These are phyloP conservation scores for Parelbella ahira DNA, from an alignment of 2,888 invertebrate species.

Conservation along the genomic window DNA sequence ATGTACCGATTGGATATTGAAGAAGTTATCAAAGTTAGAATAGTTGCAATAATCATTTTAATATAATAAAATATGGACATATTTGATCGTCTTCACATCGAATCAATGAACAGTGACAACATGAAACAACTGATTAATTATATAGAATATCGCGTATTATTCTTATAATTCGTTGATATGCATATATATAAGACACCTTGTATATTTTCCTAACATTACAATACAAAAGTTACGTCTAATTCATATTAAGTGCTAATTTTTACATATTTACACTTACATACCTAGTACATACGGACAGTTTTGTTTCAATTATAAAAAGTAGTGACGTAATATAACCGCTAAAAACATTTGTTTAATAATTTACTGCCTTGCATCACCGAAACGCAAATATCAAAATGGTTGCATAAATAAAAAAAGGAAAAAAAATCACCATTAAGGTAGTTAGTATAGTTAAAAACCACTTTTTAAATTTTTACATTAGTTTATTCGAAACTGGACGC, in stretches of 20 bases:
- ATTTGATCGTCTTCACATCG: constrained; percentile 5
- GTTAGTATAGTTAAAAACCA: constrained; percentile 8
- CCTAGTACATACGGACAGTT: constrained; percentile 33
- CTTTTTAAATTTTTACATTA: constrained; percentile 15
- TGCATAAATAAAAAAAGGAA: constrained; percentile 5
- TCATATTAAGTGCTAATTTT: constrained; percentile 43
- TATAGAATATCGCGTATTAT: constrained; percentile 37
- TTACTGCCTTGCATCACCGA: no score
- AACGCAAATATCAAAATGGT: no score
- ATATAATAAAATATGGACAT: no score
- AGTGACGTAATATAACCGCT: constrained; percentile 10
- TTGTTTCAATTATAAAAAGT: constrained; percentile 16
- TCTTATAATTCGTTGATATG: constrained; percentile 77
- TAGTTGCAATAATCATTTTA: no score
- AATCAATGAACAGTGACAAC: constrained; percentile 11
- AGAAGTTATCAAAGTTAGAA: no score
- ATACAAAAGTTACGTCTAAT: constrained; percentile 59
- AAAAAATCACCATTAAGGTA: constrained; percentile 1
- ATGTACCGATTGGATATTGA: no score
- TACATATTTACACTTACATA: constrained; percentile 70
- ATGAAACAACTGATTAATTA: constrained; percentile 14
- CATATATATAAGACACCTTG: constrained; percentile 80
- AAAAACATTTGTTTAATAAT: no score
- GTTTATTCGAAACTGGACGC: constrained; percentile 21
- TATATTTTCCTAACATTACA: constrained; percentile 64